These are phyloP conservation scores for Hedya salicella DNA, from an alignment of 2,888 invertebrate species.

Conservation along the genomic window DNA sequence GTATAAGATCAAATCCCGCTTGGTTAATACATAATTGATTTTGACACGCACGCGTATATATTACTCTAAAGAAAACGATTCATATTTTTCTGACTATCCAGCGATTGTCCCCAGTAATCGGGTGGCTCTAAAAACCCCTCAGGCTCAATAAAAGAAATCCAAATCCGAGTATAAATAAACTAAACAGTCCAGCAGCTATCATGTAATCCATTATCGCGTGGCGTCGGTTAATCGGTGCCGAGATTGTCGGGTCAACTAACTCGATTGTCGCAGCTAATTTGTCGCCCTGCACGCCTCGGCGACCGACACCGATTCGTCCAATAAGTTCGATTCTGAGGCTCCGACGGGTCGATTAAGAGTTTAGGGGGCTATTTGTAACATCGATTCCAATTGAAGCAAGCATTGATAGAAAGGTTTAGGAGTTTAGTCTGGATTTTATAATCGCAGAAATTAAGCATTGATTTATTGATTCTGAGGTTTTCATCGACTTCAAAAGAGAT, in stretches of 20 bases:
- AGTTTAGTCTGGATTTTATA: neutral
- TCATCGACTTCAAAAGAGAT: too few relatives aligned
- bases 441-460: too few relatives aligned
- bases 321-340: constrained; percentile 38
- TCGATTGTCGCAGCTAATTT: constrained; percentile 82
- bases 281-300: constrained; percentile 64
- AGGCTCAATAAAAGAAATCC: too few relatives aligned
- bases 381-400: neutral
- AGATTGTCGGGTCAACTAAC: constrained; percentile 81
- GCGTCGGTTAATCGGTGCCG: constrained; percentile 61
- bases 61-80: too few relatives aligned
- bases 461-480: too few relatives aligned
- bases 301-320: constrained; percentile 56
- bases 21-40: too few relatives aligned
- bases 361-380: constrained; percentile 6
- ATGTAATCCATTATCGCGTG: constrained; percentile 31
- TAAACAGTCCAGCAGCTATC: constrained; percentile 4
- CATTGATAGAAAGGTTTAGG: constrained; percentile 12
- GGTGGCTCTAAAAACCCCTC: too few relatives aligned
- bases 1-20: too few relatives aligned
- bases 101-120: too few relatives aligned
- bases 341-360: constrained; percentile 33
- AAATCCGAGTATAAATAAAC: neutral
- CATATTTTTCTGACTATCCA: neutral
- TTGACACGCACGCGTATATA: too few relatives aligned